Evolutionary conservation across 2,797 vertebrate genomes (phyloP), one percentile per base, ranked within the genome.

Genomic region (Merluccius polli): DNA sequence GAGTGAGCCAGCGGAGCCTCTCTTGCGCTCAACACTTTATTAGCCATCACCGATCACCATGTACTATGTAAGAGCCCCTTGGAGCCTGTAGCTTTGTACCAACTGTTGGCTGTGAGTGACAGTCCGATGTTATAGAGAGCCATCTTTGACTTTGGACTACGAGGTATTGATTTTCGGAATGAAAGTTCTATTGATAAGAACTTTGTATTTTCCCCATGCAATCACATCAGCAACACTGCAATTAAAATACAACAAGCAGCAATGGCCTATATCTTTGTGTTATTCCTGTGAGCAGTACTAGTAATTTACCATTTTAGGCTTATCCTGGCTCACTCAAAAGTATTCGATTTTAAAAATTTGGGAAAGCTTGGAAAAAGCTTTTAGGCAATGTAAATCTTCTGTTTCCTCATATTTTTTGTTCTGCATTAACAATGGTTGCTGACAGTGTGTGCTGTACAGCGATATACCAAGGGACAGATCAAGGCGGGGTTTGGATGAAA

Each of bases 211-310:
- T 71, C 87, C 87, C 89, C 86, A 84, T 81, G 72, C 78, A 86
- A 87, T 79, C 29, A 72, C 30, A 85, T 73, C 35, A 79, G 73
- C 38, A 78, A 41, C 44, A 72, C 59, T 65, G 35, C 70, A 85
- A 72, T 72, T 84, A 70, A 73, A 77, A 86, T 88, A 80, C 63
- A 91, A 91, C 88, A 90, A 93, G 88, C 89, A 85, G 74, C 88
- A 87, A 93, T 96, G 95, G 96, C 97, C 97, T 99, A 95, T 98
- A 97, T 98, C 97, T 98, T 93, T 99, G 97, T 99, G 97, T 95
- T 93, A 95, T 93, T 91, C 81, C 93, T 87, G 84, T 92, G 87
- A 90, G 85, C 83, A 86, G 82, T 90, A 87, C 89, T 91, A 27
- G 88, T 87, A 91, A 91, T 90, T 87, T 88, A 89, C 82, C 89